Conservation (phyloP, 2,113 vertebrate species). For the Platysteira castanea region DNA sequence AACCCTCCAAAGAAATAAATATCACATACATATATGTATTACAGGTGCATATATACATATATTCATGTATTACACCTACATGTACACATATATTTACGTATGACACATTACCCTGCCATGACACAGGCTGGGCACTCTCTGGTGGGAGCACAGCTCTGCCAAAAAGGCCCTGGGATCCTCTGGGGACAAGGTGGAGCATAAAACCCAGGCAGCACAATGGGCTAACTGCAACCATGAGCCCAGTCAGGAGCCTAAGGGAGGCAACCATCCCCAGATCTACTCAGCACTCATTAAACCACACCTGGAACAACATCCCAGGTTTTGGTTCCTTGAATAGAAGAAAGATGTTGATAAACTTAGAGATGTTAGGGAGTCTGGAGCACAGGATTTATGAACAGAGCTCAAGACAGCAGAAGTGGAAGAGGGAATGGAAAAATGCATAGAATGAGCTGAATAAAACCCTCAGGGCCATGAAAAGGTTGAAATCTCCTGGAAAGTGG, state of each 20-base stretch:
- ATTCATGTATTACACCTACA: neutral
- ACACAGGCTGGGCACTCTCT: neutral
- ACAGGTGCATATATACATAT: neutral
- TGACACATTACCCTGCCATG: neutral
- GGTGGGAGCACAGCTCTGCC: neutral
- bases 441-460: neutral
- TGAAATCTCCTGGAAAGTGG: neutral
- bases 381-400: neutral
- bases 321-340: neutral
- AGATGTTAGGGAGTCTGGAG: neutral
- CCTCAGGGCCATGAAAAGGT: neutral
- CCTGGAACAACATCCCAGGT: neutral
- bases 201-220: neutral
- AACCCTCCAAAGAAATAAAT: neutral
- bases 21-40: neutral
- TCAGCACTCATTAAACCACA: neutral
- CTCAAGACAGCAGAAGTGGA: neutral
- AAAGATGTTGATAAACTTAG: neutral
- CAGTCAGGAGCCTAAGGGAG: neutral
- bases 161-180: neutral
- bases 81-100: too few species aligned
- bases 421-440: neutral
- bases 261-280: neutral
- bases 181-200: neutral
- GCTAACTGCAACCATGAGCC: too few species aligned